These are phyloP conservation scores for Oophaga pumilio DNA, from an alignment of 2,113 vertebrate species.

Conservation along the genomic window DNA sequence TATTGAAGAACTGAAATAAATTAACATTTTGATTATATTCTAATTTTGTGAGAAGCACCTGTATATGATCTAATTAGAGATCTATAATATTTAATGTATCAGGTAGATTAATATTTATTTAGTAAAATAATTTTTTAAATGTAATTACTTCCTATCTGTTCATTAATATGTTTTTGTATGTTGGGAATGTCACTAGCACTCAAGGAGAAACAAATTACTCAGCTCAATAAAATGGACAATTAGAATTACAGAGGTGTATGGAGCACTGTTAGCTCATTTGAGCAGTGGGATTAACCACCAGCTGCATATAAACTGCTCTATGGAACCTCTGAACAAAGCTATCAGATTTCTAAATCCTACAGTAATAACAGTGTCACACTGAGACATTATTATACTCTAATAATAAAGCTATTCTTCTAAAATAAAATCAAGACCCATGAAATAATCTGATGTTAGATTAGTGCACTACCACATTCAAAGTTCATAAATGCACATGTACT, in stretches of 20 bases:
- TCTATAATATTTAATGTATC: conserved; percentile 4
- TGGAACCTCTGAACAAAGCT: background rate
- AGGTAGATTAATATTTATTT: conserved; percentile 20
- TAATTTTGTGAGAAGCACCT: too few relatives aligned
- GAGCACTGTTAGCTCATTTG: background rate
- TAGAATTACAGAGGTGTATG: background rate
- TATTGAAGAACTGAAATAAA: too few relatives aligned
- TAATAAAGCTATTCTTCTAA: background rate
- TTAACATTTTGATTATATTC: too few relatives aligned
- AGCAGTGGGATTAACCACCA: background rate
- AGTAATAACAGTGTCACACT: background rate
- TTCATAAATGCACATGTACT: background rate
- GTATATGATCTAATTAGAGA: background rate
- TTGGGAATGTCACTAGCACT: conserved; percentile 12
- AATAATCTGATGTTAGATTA: background rate
- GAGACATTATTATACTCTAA: background rate
- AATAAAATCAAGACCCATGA: background rate
- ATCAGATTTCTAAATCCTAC: background rate
- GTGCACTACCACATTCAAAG: background rate
- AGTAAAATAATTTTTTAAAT: conserved; percentile 7
- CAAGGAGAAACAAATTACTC: conserved; percentile 12
- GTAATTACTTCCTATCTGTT: conserved; percentile 6
- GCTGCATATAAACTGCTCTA: background rate
- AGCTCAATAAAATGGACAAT: background rate
- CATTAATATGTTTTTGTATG: conserved; percentile 15